phyloP scores from a whole-genome alignment of 2,113 vertebrate species.

The Tragulus kanchil region DNA sequence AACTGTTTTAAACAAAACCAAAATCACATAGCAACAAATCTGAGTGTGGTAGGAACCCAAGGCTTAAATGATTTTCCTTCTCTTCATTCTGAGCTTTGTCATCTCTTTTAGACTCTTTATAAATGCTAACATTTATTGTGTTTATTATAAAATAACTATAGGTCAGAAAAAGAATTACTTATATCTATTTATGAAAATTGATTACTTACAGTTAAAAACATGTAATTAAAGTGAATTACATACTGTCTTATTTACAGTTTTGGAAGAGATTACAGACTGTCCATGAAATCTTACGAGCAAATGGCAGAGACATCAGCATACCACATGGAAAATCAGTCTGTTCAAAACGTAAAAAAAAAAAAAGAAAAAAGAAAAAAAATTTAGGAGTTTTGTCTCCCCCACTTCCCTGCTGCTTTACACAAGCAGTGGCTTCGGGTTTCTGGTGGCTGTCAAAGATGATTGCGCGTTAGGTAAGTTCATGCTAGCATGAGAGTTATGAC shows the following conservation, averaged over 20 bases:
- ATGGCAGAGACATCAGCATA: conserved; percentile 8
- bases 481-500: not conserved
- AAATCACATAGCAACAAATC: not conserved
- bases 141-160: not conserved
- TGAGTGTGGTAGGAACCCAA: not conserved
- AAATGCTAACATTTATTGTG: conserved; percentile 14
- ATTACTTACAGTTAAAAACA: conserved; percentile 8
- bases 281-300: not conserved
- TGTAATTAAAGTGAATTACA: not conserved
- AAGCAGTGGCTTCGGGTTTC: not conserved
- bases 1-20: not conserved
- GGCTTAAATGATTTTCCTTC: not conserved
- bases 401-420: not conserved
- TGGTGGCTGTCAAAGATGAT: not conserved
- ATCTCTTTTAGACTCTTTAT: not conserved
- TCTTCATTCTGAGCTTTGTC: conserved; percentile 9
- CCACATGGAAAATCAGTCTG: conserved; percentile 17
- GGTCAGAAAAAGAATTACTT: not conserved
- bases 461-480: not conserved
- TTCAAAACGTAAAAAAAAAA: not conserved
- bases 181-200: not conserved
- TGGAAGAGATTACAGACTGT: not conserved
- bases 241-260: not conserved
- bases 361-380: not conserved
- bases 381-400: not conserved